Evolutionary conservation across 2,888 invertebrate genomes (phyloP).

Genomic region (Melanotus villosus): DNA sequence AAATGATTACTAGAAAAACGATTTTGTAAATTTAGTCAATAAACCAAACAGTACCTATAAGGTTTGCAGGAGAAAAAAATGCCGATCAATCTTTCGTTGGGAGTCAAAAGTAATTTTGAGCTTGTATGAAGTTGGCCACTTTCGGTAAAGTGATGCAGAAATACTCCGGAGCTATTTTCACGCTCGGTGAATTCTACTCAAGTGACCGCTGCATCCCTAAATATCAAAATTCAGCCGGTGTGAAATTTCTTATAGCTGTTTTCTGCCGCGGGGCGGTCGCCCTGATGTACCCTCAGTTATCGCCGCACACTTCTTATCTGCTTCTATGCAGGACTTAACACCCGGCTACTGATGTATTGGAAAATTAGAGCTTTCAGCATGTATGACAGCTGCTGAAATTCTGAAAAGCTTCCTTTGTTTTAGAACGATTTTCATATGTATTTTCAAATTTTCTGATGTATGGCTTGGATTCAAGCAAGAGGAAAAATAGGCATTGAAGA

Average conservation of each 20-base stretch:
- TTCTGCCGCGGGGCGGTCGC: conserved; percentile 43
- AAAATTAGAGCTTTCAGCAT: conserved; percentile 48
- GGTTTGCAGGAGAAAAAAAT: no score
- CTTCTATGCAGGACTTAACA: conserved; percentile 66
- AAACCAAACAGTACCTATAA: no score
- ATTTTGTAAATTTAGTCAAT: no score
- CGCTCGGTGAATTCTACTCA: conserved; percentile 58
- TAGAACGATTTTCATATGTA: no score
- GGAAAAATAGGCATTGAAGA: no score
- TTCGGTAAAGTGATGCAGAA: conserved; percentile 41
- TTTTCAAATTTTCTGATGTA: no score
- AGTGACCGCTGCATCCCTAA: conserved; percentile 65
- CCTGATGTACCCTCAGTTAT: conserved; percentile 51
- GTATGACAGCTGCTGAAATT: background rate
- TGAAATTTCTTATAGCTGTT: conserved; percentile 61
- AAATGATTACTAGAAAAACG: no score
- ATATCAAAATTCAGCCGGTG: conserved; percentile 68
- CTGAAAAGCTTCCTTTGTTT: background rate
- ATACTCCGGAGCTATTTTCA: conserved; percentile 62
- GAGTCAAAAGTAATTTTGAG: conserved; percentile 11
- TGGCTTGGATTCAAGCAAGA: no score
- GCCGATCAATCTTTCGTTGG: no score
- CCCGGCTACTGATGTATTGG: conserved; percentile 59
- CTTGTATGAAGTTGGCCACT: conserved; percentile 15
- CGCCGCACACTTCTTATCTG: conserved; percentile 59